Evolutionary conservation across 1,140 invertebrate species (phyloP).

Genomic region (Paracyclopina nana): DNA sequence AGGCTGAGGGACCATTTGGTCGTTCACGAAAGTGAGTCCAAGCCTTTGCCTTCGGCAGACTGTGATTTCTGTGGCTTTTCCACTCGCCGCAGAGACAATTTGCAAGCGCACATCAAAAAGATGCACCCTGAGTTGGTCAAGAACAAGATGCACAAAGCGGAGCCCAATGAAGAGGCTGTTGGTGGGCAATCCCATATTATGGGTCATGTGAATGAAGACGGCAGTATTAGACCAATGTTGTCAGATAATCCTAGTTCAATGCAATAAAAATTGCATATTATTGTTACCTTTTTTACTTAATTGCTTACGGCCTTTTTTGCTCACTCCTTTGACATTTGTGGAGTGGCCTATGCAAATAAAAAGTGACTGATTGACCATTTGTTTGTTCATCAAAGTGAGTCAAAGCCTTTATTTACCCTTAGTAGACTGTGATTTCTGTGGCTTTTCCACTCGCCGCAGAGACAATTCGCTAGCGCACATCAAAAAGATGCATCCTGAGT

Average conservation of each 20-base stretch:
- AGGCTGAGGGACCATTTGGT: constrained; percentile 20
- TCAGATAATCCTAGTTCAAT: too few relatives aligned
- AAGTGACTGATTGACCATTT: constrained; percentile 21
- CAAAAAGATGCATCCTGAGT: neutral
- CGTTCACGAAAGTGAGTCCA: constrained; percentile 20
- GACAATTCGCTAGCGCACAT: neutral
- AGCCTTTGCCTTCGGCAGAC: constrained; percentile 19
- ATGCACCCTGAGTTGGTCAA: neutral
- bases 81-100: neutral
- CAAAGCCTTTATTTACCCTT: too few relatives aligned
- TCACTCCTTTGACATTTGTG: constrained; percentile 22
- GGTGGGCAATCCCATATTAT: constrained; percentile 8
- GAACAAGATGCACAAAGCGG: neutral
- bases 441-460: neutral
- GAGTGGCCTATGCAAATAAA: constrained; percentile 20
- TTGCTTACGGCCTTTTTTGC: too few relatives aligned
- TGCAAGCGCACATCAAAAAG: neutral
- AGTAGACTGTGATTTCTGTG: constrained; percentile 19
- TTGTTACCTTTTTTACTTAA: too few relatives aligned
- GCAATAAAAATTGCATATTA: too few relatives aligned
- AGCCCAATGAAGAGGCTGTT: neutral
- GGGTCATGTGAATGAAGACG: constrained; percentile 13
- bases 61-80: constrained; percentile 19
- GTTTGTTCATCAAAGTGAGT: constrained; percentile 20
- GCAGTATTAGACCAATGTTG: constrained; percentile 1